These are phyloP conservation scores for Numenius arquata DNA, from an alignment of 2,113 vertebrate genomes.

Conservation along the genomic window DNA sequence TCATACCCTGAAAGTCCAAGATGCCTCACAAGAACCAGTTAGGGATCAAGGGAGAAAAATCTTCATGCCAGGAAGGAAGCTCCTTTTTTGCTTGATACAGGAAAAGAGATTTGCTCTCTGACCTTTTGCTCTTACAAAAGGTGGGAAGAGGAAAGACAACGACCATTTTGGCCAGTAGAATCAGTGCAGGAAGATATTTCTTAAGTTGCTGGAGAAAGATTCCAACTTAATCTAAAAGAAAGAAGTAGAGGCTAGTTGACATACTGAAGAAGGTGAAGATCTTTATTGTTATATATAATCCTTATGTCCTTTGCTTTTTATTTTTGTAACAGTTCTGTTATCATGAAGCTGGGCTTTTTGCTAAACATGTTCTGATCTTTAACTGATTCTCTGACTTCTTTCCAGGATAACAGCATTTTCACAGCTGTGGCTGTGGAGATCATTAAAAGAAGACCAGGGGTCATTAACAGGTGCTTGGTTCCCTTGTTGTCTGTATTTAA, in stretches of 20 bases:
- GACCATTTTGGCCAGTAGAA: background rate
- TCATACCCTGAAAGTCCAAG: background rate
- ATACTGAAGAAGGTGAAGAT: background rate
- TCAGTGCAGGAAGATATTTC: background rate
- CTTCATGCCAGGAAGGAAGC: background rate
- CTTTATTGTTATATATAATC: background rate
- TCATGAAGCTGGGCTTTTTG: background rate
- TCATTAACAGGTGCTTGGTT: background rate
- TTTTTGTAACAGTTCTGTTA: background rate
- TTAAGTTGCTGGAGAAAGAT: background rate
- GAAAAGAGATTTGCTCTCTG: background rate
- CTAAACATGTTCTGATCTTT: background rate
- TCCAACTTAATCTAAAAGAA: background rate
- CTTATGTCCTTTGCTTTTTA: background rate
- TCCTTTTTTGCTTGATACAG: background rate
- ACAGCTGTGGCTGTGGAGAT: background rate
- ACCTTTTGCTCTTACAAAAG: background rate
- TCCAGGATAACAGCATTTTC: background rate
- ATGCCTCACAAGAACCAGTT: background rate
- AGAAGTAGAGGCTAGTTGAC: background rate
- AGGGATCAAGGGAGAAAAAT: background rate
- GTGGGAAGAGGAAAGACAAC: background rate
- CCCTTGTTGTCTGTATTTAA: background rate
- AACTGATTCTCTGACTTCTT: background rate
- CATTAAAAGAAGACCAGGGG: background rate